These are phyloP conservation scores for Spilogale gracilis DNA, from an alignment of 2,113 vertebrate genomes.

Conservation along the genomic window DNA sequence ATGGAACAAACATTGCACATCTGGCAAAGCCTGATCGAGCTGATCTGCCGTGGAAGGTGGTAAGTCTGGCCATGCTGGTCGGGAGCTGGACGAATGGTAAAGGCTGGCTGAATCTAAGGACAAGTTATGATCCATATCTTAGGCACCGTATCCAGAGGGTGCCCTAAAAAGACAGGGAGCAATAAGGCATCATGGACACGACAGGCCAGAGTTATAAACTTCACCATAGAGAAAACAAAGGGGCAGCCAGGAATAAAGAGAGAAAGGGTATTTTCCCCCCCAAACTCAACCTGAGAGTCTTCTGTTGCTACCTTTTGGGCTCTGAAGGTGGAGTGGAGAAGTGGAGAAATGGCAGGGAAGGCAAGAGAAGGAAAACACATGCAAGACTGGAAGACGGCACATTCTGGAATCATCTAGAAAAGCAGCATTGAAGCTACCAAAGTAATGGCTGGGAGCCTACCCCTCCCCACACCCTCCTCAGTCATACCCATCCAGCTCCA, in stretches of 20 bases:
- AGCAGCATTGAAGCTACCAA: background rate
- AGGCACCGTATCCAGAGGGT: background rate
- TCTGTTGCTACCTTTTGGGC: background rate
- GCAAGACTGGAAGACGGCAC: background rate
- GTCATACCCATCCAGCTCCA: background rate
- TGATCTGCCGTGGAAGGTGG: background rate
- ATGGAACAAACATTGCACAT: background rate
- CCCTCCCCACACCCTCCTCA: rapidly evolving
- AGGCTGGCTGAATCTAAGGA: background rate
- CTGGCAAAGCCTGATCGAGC: background rate
- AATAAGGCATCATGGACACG: background rate
- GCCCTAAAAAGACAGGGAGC: background rate
- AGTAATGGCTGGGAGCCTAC: background rate
- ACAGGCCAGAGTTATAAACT: background rate
- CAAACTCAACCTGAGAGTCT: background rate
- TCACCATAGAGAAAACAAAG: background rate
- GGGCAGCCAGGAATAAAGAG: background rate
- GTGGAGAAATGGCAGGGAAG: background rate
- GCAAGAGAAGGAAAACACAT: background rate
- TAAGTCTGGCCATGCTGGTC: rapidly evolving
- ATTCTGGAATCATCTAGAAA: background rate
- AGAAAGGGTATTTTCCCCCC: background rate
- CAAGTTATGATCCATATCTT: background rate
- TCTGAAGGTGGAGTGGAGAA: background rate
- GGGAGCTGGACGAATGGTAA: background rate